phyloP scores from a whole-genome alignment of 2,797 vertebrate species.

The Hypotaenidia philippensis region DNA sequence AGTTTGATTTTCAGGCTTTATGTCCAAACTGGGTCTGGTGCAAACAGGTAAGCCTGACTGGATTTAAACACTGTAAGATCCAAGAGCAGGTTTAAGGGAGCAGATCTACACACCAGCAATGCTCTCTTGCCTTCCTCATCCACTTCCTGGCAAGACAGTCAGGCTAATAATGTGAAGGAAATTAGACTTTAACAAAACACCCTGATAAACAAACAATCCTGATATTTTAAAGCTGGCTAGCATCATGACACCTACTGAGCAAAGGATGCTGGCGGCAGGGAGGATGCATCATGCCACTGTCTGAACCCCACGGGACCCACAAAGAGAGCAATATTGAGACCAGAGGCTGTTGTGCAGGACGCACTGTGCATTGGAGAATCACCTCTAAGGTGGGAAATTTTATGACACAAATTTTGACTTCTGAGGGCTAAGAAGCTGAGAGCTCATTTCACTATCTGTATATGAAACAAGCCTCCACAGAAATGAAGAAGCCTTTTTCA shows the following conservation, averaged over 20 bases:
- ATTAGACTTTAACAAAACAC: background rate
- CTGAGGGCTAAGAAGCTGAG: background rate
- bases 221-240: background rate
- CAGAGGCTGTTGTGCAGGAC: background rate
- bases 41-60: background rate
- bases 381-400: background rate
- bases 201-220: background rate
- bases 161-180: background rate
- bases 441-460: background rate
- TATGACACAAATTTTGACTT: background rate
- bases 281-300: background rate
- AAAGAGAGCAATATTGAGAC: background rate
- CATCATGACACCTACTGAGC: background rate
- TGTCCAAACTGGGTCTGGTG: background rate
- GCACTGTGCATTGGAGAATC: background rate
- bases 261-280: background rate
- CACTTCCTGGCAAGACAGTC: background rate
- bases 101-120: background rate
- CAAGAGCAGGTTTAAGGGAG: background rate
- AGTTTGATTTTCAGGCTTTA: background rate
- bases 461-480: background rate
- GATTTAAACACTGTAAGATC: background rate
- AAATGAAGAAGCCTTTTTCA: constrained; percentile 18
- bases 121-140: background rate
- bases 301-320: background rate